These are phyloP conservation scores for Hiodon alosoides DNA, from an alignment of 2,113 vertebrate genomes.

Conservation along the genomic window DNA sequence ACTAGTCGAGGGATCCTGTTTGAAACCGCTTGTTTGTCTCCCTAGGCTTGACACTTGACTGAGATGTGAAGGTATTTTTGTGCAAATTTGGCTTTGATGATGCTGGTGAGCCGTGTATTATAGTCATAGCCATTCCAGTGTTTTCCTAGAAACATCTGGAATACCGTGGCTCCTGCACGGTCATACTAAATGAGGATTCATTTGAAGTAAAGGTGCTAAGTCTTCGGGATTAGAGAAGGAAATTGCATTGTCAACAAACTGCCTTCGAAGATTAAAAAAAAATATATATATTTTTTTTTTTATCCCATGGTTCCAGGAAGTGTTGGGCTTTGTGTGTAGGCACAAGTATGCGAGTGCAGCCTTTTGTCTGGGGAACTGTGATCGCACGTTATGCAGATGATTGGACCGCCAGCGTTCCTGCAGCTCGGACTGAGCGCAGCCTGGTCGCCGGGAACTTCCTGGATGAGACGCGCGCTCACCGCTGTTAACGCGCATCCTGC, in stretches of 20 bases:
- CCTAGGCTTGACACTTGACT: background rate
- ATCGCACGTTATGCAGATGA: background rate
- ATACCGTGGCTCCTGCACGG: background rate
- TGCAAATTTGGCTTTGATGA: background rate
- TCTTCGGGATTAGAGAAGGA: background rate
- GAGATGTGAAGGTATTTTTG: background rate
- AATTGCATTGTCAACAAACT: background rate
- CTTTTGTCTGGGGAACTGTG: background rate
- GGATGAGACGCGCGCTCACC: background rate
- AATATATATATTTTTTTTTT: background rate
- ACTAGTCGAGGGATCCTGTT: background rate
- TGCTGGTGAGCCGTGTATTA: background rate
- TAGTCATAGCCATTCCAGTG: background rate
- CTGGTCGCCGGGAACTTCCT: conserved; percentile 18
- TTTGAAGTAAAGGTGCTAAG: background rate
- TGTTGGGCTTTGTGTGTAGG: background rate
- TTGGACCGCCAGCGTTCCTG: background rate
- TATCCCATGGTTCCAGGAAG: background rate
- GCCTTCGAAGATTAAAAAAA: too few species aligned
- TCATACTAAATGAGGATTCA: background rate
- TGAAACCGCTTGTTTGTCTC: conserved; percentile 10
- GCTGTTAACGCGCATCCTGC: background rate
- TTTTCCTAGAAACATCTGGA: background rate
- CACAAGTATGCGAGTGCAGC: background rate
- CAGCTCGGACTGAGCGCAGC: conserved; percentile 4